Evolutionary conservation across 2,113 vertebrate genomes (phyloP), one percentile per base, ranked within the genome.

Genomic region (Sciurus niger): DNA sequence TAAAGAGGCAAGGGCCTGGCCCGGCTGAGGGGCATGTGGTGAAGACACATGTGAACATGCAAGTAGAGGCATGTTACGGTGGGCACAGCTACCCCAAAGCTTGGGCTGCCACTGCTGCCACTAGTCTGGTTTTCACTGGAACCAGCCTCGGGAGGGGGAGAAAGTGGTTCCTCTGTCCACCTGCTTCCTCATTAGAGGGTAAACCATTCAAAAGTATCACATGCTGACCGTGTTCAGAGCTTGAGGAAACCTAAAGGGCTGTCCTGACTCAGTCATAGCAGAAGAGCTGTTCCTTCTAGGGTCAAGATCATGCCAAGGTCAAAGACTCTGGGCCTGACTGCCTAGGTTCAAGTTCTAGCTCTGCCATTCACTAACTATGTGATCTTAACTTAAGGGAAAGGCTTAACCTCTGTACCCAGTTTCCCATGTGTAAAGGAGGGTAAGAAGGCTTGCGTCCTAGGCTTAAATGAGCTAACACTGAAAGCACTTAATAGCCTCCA

Each of bases 41-140:
- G 8, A 60, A 12, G 84, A 76, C 55, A 1, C 0, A 0, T 14
- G 37, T 3, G 32, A 28, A 14, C 68, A 60, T 13, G 2, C 1
- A 6, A 34, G 86, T 7, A 2, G 3, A 68, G 10, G 10, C 0
- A 0, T 18, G 53, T n/a, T 34, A 55, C 72, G 12, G 2, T 10
- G 3, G 60, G 37, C 58, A 30, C 43, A 3, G 11, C 48, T 1
- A 0, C 2, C 72, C 83, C 4, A 6, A 6, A 48, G 37, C 37
- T 12, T 18, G 30, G 28, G 53, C 73, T 4, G 10, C 25, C 51
- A 82, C 34, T 14, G 32, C 24, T 48, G 13, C 78, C 4, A 2
- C 34, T 28, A 1, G 32, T 13, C 37, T 13, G 30, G 8, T 34
- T 14, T 79, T 46, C 9, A 11, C 28, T 25, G 48, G 70, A 60